Evolutionary conservation across 2,797 vertebrate species (phyloP).

Genomic region (Aldrovandia affinis): DNA sequence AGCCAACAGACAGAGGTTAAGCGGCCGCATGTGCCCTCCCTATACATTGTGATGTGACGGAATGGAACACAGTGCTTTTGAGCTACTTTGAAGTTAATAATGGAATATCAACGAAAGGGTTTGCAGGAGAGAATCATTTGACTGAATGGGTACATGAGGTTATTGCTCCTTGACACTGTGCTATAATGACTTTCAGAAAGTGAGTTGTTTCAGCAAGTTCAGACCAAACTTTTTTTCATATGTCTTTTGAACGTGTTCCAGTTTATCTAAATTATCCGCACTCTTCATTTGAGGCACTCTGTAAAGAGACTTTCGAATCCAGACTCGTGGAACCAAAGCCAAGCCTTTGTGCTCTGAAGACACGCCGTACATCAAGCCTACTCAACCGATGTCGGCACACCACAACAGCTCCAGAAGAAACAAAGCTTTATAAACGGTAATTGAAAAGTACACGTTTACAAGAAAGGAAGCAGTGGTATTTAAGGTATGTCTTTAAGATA

Average conservation of each 20-base stretch:
- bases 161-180: not conserved
- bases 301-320: not conserved
- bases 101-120: not conserved
- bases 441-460: not conserved
- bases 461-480: not conserved
- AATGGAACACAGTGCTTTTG: not conserved
- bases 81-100: not conserved
- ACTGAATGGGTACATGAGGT: not conserved
- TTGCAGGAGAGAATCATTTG: not conserved
- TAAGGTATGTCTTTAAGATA: not conserved
- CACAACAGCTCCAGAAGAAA: not conserved
- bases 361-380: not conserved
- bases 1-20: not conserved
- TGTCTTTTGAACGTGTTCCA: not conserved
- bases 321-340: not conserved
- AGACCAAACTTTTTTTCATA: not conserved
- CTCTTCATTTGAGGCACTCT: not conserved
- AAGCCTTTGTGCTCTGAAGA: not conserved
- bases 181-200: not conserved
- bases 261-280: not conserved
- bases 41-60: not conserved
- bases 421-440: not conserved
- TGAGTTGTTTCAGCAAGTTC: not conserved
- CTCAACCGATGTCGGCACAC: not conserved
- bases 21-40: not conserved